Conservation (phyloP, 2,888 invertebrate genomes). For the Esperia sulphurella region DNA sequence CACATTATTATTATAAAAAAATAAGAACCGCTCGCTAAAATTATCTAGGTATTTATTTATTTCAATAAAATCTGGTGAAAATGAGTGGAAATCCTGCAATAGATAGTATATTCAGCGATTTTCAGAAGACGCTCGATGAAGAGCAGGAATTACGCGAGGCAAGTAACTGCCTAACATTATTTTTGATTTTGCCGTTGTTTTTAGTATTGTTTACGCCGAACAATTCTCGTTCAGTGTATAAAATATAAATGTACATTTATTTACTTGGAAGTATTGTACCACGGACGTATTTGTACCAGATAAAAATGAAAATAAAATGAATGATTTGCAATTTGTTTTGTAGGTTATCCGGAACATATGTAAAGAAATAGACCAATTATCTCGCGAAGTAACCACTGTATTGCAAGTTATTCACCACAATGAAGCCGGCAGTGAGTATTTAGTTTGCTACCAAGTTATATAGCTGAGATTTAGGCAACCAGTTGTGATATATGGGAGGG, state of each 20-base stretch:
- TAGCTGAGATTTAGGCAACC: too few relatives aligned
- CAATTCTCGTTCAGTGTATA: too few relatives aligned
- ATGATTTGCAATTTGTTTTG: slow-evolving; percentile 12
- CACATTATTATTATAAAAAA: too few relatives aligned
- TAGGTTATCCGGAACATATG: slow-evolving; percentile 85
- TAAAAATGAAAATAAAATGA: too few relatives aligned
- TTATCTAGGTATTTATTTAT: background rate
- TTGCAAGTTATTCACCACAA: slow-evolving; percentile 91
- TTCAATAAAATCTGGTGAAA: slow-evolving; percentile 11
- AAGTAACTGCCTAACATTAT: slow-evolving; percentile 13
- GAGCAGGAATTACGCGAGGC: slow-evolving; percentile 92
- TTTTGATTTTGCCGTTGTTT: too few relatives aligned
- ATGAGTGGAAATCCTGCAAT: slow-evolving; percentile 62
- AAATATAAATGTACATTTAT: too few relatives aligned
- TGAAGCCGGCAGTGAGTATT: slow-evolving; percentile 82
- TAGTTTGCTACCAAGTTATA: too few relatives aligned
- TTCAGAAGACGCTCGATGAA: slow-evolving; percentile 86
- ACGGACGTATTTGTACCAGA: too few relatives aligned
- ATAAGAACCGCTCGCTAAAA: too few relatives aligned
- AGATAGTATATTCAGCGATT: slow-evolving; percentile 83
- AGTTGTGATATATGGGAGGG: too few relatives aligned
- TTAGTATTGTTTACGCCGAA: too few relatives aligned
- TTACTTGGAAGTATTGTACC: too few relatives aligned
- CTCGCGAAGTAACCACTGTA: slow-evolving; percentile 87
- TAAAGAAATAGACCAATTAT: slow-evolving; percentile 87